phyloP scores from a whole-genome alignment of 2,888 invertebrate species.

The Agrilus biguttatus region DNA sequence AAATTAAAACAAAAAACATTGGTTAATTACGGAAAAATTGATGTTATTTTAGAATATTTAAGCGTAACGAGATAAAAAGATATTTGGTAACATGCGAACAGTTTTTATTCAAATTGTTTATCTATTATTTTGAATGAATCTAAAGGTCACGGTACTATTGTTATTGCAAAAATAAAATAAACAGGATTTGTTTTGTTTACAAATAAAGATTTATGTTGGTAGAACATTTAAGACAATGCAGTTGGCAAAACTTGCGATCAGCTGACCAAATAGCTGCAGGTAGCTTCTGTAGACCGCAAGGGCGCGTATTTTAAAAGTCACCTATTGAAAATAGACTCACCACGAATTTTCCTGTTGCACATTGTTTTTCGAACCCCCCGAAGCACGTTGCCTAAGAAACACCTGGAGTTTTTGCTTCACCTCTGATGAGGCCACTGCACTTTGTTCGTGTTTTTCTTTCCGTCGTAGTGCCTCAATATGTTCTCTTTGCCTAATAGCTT shows the following conservation, averaged over 20 bases:
- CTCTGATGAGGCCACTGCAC: conserved; percentile 90
- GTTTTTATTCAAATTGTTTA: too few species aligned
- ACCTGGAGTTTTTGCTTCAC: conserved; percentile 93
- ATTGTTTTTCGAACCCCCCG: conserved; percentile 25
- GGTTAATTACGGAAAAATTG: too few species aligned
- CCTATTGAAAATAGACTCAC: conserved; percentile 20
- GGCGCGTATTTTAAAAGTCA: conserved; percentile 16
- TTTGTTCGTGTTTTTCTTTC: conserved; percentile 90
- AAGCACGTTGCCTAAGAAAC: conserved; percentile 28
- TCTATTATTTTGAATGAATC: too few species aligned
- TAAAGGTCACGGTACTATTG: too few species aligned
- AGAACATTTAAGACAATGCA: background rate
- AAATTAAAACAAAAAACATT: too few species aligned
- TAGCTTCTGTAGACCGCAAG: conserved; percentile 5
- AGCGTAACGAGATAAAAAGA: too few species aligned
- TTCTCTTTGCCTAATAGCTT: conserved; percentile 61
- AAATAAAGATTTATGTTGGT: conserved; percentile 6
- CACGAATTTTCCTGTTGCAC: conserved; percentile 29
- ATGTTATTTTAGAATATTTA: too few species aligned
- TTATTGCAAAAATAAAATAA: conserved; percentile 7
- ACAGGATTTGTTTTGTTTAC: conserved; percentile 9
- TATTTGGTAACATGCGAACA: too few species aligned
- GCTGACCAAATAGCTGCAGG: conserved; percentile 13
- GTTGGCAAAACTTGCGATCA: conserved; percentile 12
- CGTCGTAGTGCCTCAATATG: conserved; percentile 74